phyloP scores from a whole-genome alignment of 2,113 vertebrate species.

The Ciconia boyciana region DNA sequence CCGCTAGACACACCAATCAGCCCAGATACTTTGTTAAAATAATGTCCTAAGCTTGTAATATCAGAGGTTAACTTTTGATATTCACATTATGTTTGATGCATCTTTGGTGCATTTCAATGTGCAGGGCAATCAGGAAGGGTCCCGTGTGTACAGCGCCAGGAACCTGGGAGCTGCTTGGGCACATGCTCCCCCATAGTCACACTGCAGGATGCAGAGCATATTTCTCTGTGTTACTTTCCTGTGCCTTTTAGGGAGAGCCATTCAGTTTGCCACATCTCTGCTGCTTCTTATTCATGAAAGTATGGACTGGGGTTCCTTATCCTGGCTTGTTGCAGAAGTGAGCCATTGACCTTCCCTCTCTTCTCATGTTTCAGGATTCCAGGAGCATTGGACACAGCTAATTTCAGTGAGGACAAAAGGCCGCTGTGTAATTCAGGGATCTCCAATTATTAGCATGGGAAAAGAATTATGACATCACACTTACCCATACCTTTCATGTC shows the following conservation, averaged over 20 bases:
- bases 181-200: not conserved
- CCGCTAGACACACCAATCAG: not conserved
- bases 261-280: not conserved
- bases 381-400: not conserved
- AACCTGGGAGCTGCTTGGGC: not conserved
- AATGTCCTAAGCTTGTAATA: not conserved
- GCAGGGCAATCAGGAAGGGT: not conserved
- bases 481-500: not conserved
- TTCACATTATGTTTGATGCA: not conserved
- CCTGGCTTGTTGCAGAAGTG: not conserved
- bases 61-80: not conserved
- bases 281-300: too few relatives aligned
- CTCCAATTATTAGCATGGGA: not conserved
- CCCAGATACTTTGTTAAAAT: not conserved
- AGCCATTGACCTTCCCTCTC: not conserved
- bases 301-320: not conserved
- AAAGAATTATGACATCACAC: not conserved
- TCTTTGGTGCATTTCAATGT: not conserved
- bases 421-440: not conserved
- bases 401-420: not conserved
- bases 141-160: accelerated
- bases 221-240: not conserved
- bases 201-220: accelerated
- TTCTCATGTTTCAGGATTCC: not conserved
- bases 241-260: not conserved